Base-by-base conservation (phyloP, 2,888 invertebrate genomes). In the Oxycera nigricornis region DNA sequence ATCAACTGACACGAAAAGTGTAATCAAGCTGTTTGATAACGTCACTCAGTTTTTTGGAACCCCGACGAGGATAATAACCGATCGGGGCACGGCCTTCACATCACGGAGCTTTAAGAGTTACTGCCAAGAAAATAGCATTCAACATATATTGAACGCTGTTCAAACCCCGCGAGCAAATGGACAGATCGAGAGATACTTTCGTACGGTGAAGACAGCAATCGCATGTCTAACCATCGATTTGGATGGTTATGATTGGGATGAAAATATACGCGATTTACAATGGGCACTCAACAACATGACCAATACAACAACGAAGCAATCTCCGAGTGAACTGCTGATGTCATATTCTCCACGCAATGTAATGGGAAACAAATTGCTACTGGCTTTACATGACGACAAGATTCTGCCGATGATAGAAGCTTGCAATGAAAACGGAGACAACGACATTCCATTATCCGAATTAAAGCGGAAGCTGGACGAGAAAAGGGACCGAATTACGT, bases 161-260 rank as follows among this genome's bases (percentile, higher is more conserved):
- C 39, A 65, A 24, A 68, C 73, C 1, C 75, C 75, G 3, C 50
- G 73, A 20, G 24, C 61, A 24, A 68, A 70, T 46, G 75, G 67
- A 14, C 62, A 67, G 11, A 30, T 62, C 1, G 73, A 75, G 46
- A 28, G 73, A 20, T 55, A 20, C 24, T 55, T 55, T 28, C 39
- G 52, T 46, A 68, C 68, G 1, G 22, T 59, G 9, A 72, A 26
- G 26, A 26, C 20, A 28, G 59, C 62, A 2, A 57, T 72, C 17
- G 31, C 61, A 6, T 35, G 20, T 22, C 35, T 73, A 39, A 41
- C 59, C 9, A 17, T 39, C 17, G 46, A 73, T 46, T 7, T 17
- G 2, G n/a, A n/a, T n/a, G n/a, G n/a, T n/a, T n/a, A n/a, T n/a
- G n/a, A n/a, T n/a, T n/a, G n/a, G n/a, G n/a, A n/a, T n/a, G n/a